These are phyloP conservation scores for Otis tarda DNA, from an alignment of 2,113 vertebrate genomes.

Conservation along the genomic window DNA sequence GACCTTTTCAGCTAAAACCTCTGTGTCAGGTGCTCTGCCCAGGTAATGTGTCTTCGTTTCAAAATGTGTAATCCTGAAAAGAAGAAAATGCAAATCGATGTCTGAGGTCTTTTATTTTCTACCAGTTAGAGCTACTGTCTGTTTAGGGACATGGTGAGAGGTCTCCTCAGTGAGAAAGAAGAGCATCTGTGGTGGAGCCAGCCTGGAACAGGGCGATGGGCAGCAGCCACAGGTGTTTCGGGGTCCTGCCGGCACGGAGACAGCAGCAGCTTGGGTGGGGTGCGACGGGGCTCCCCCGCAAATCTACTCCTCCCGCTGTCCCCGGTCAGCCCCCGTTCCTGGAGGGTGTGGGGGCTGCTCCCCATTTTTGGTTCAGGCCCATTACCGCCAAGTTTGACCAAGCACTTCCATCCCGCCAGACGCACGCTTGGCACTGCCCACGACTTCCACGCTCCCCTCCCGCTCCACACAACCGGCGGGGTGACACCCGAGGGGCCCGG, in stretches of 20 bases:
- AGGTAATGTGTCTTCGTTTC: background rate
- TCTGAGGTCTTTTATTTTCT: background rate
- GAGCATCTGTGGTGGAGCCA: background rate
- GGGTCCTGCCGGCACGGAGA: background rate
- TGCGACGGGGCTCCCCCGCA: background rate
- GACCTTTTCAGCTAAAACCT: background rate
- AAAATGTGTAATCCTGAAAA: background rate
- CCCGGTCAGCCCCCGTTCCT: background rate
- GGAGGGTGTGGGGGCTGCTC: background rate
- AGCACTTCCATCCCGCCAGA: background rate
- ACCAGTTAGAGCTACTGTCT: background rate
- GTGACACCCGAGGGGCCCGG: background rate
- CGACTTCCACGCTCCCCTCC: no score
- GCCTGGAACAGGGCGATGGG: background rate
- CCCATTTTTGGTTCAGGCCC: background rate
- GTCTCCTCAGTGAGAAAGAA: background rate
- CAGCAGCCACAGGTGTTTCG: background rate
- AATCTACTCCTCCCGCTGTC: no score
- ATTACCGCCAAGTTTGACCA: background rate
- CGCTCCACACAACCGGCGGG: background rate
- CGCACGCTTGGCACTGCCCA: no score
- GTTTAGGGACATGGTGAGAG: background rate
- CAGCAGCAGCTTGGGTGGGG: background rate
- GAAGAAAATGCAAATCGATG: background rate
- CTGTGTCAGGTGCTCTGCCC: rapidly evolving